Evolutionary conservation across 2,888 invertebrate genomes (phyloP), one percentile per base, ranked within the genome.

Genomic region (Ochropacha duplaris): DNA sequence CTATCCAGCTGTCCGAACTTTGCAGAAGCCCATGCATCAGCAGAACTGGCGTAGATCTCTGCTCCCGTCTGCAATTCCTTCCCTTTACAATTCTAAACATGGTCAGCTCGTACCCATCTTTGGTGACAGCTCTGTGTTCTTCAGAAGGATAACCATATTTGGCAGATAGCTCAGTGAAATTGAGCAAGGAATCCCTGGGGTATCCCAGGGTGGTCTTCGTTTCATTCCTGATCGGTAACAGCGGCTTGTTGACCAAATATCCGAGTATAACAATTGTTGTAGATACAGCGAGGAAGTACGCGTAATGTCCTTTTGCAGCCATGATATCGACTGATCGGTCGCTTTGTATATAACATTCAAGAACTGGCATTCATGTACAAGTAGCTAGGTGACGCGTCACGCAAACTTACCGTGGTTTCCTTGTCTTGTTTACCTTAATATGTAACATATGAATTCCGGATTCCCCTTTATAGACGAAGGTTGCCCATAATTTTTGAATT

Each of bases 1-100:
- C 87, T 1, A 87, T 61, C 79, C 81, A 90, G 1, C 81, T 74
- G 26, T 88, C 86, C 0, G 89, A 78, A 55, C 85, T 87, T 50
- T 79, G 79, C 0, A 89, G 77, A 0, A 90, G 66, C 0, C 90
- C 90, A 59, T 88, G 90, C 84, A 87, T 83, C 19, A 90, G 72
- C 4, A 90, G 54, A 6, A 88, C 84, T 0, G 90, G 89, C 0
- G 81, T 76, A 11, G 64, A 59, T 28, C 60, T 72, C 24, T 64
- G 60, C 11, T 55, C 59, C 8, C 68, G 60, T 0, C 62, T 24
- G 57, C 86, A 86, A 12, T 78, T 74, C 28, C 52, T 77, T 0
- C 74, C 72, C 0, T 57, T 65, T 28, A 89, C 36, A n/a, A 36
- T 76, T 44, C 83, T 74, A 58, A 87, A 87, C 50, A 86, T 61